Base-by-base conservation (phyloP, 2,888 invertebrate species). In the Heliconius ethilla region DNA sequence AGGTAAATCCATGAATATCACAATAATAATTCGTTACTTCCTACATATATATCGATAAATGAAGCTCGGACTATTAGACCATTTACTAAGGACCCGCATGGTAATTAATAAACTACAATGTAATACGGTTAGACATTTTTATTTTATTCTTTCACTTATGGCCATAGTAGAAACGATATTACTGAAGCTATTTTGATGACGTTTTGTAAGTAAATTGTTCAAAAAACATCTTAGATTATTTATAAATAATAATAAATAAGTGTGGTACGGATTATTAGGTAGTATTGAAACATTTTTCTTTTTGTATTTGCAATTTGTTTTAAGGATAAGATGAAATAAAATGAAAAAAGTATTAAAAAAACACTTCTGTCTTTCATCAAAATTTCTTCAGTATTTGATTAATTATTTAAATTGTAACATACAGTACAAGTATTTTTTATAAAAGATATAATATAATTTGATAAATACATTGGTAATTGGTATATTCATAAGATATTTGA, bases 1-100 rank as follows among this genome's bases (percentile, higher is more conserved):
- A 79, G 72, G 78, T 81, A 77, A 76, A 80, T 81, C 75, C 77
- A 80, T 82, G 79, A 75, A 79, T 85, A 84, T 87, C 85, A 85
- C 85, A 86, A 83, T 83, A 83, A 79, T 77, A 83, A 84, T 85
- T 85, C 83, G 79, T 83, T 84, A 82, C 85, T 85, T 84, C 80
- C 78, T 76, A 75, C 75, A 82, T 81, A 81, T 77, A 80, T 77
- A 67, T 37, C 37, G n/a, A 37, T 10, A 67, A 75, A 77, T 78
- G 81, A 84, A 83, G 84, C 85, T 78, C 76, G 77, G 76, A 75
- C 29, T 78, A 76, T 78, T 75, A 45, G 65, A 76, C 75, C 59
- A 59, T 72, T n/a, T 59, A 1, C 33, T 33, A 72, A 59, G 15
- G 22, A 59, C 33, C 72, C 55, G 59, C 55, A 33, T 72, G 25